phyloP scores from a whole-genome alignment of 2,888 invertebrate genomes.

The Pachymerium ferrugineum region DNA sequence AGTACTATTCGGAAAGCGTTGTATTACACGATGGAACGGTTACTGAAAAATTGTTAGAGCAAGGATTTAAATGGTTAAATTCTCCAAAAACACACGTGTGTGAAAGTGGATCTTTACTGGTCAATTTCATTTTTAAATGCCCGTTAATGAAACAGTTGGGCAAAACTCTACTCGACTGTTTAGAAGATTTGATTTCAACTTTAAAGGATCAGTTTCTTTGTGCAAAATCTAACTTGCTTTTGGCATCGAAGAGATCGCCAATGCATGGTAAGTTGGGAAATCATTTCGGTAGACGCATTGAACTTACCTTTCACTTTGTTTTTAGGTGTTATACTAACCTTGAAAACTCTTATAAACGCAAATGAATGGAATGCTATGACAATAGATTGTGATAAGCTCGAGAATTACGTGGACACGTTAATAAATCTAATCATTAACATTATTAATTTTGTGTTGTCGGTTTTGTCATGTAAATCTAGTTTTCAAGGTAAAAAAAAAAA shows the following conservation, averaged over 20 bases:
- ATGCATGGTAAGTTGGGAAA: neutral
- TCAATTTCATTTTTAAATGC: neutral
- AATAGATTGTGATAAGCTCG: neutral
- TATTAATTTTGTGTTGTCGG: neutral
- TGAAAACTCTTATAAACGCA: neutral
- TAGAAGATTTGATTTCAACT: neutral
- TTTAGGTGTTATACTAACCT: neutral
- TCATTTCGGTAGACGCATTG: neutral
- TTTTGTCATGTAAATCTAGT: neutral
- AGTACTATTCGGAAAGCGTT: neutral
- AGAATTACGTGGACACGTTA: neutral
- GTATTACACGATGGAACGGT: neutral
- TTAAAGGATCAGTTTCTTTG: neutral
- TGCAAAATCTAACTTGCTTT: neutral
- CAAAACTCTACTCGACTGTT: neutral
- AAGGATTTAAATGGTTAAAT: neutral
- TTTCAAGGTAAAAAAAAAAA: neutral
- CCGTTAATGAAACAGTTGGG: neutral
- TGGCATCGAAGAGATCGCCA: constrained; percentile 1
- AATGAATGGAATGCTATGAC: neutral
- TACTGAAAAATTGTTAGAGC: neutral
- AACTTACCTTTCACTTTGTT: neutral
- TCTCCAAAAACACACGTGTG: constrained; percentile 12
- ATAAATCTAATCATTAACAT: neutral
- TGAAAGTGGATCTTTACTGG: constrained; percentile 6